A percentile compares a stretch with the other conserved stretches of the same genome.
phyloP scores from a whole-genome alignment of 2,113 vertebrate species.

The Coregonus clupeaformis region DNA sequence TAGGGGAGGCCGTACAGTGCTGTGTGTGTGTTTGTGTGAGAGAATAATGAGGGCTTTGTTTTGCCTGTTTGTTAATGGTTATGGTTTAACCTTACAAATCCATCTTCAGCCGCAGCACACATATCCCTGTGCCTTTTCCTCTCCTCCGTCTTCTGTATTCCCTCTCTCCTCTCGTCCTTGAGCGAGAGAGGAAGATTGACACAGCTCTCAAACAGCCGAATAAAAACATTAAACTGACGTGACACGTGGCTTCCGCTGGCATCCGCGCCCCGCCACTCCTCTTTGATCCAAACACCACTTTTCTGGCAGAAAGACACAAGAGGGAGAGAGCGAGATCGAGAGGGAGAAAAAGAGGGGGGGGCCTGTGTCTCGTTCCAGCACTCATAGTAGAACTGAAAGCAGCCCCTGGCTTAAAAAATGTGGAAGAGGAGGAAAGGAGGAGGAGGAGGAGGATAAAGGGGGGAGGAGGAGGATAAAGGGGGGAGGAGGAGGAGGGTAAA shows the following conservation, averaged over 20 bases:
- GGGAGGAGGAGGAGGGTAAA: too few species aligned
- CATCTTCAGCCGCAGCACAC: slow-evolving; percentile 9
- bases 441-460: too few species aligned
- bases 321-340: not conserved
- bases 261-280: slow-evolving; percentile 13
- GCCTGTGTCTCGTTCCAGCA: not conserved
- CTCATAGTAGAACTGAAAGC: not conserved
- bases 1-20: slow-evolving; percentile 12
- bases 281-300: slow-evolving; percentile 33
- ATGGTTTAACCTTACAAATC: slow-evolving; percentile 67
- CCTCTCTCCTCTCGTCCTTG: not conserved
- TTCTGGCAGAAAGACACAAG: slow-evolving; percentile 14
- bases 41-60: slow-evolving; percentile 59
- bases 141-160: not conserved
- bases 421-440: slow-evolving; percentile 5
- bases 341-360: not conserved
- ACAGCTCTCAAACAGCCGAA: not conserved
- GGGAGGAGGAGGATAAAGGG: too few species aligned
- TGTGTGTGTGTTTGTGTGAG: not conserved
- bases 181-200: slow-evolving; percentile 5
- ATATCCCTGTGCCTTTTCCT: slow-evolving; percentile 15
- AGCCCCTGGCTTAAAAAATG: not conserved
- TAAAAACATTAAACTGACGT: slow-evolving; percentile 19
- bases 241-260: slow-evolving; percentile 13
- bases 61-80: slow-evolving; percentile 60